Percentiles rank a stretch among this genome's conserved stretches.
These are phyloP conservation scores for Chinchilla lanigera DNA, from an alignment of 2,113 vertebrate species.

Conservation along the genomic window DNA sequence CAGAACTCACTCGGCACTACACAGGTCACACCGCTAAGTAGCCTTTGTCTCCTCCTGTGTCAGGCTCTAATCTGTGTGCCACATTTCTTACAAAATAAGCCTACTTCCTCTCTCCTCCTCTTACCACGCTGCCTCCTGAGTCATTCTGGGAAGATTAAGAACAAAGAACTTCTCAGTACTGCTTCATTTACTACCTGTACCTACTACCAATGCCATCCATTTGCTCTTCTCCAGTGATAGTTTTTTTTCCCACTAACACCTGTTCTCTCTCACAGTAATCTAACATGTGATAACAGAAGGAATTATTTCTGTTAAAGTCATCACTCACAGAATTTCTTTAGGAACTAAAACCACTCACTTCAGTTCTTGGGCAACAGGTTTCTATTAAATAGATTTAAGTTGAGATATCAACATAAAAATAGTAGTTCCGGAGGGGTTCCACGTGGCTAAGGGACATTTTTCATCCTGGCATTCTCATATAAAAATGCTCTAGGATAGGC, in stretches of 20 bases:
- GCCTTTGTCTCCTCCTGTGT: neutral
- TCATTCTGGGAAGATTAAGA: conserved; percentile 27
- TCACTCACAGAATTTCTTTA: conserved; percentile 30
- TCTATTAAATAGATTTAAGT: neutral
- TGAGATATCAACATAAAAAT: conserved; percentile 39
- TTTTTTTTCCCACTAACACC: conserved; percentile 1
- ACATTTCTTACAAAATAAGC: neutral
- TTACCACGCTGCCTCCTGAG: neutral
- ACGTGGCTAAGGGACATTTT: neutral
- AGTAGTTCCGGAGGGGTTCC: neutral
- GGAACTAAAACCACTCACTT: conserved; percentile 1
- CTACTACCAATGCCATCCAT: neutral
- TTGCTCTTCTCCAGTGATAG: neutral
- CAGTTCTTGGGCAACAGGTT: neutral
- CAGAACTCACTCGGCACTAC: neutral
- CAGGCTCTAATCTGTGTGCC: conserved; percentile 29
- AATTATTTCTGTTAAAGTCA: neutral
- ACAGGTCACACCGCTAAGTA: neutral
- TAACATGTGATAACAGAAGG: neutral
- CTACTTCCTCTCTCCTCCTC: neutral
- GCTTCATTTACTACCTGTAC: neutral
- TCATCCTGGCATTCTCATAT: conserved; percentile 5
- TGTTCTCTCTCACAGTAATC: neutral
- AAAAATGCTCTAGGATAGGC: neutral
- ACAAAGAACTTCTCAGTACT: neutral